These are phyloP conservation scores for Willowsia nigromaculata DNA, from an alignment of 2,888 invertebrate genomes.

Conservation along the genomic window DNA sequence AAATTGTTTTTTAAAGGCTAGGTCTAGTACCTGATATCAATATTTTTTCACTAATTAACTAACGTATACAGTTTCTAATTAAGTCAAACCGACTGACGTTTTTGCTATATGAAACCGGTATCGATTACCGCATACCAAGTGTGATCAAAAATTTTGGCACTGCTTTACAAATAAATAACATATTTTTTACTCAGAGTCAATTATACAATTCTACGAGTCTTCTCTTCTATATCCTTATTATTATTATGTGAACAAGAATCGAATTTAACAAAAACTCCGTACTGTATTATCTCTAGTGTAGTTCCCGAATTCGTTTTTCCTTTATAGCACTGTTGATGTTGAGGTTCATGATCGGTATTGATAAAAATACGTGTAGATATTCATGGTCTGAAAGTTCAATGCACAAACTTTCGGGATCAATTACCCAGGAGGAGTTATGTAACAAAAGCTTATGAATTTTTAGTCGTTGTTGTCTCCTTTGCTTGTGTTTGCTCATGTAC, in stretches of 20 bases:
- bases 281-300: background rate
- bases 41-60: slow-evolving; percentile 8
- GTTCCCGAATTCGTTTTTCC: background rate
- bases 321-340: background rate
- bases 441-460: slow-evolving; percentile 36
- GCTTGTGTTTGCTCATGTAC: background rate
- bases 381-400: slow-evolving; percentile 44
- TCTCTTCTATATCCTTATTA: no score
- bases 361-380: slow-evolving; percentile 37
- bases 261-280: no score
- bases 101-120: slow-evolving; percentile 29
- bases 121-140: background rate
- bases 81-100: background rate
- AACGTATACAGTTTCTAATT: slow-evolving; percentile 16
- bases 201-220: no score
- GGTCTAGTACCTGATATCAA: slow-evolving; percentile 35
- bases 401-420: slow-evolving; percentile 62
- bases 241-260: no score
- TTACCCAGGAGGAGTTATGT: slow-evolving; percentile 47
- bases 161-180: slow-evolving; percentile 7
- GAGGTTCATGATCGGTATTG: slow-evolving; percentile 43
- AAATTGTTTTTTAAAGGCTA: background rate
- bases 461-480: slow-evolving; percentile 19
- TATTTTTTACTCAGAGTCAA: no score
- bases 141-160: slow-evolving; percentile 19